These are phyloP conservation scores for Liolophura sinensis DNA, from an alignment of 1,140 invertebrate genomes.

Conservation along the genomic window DNA sequence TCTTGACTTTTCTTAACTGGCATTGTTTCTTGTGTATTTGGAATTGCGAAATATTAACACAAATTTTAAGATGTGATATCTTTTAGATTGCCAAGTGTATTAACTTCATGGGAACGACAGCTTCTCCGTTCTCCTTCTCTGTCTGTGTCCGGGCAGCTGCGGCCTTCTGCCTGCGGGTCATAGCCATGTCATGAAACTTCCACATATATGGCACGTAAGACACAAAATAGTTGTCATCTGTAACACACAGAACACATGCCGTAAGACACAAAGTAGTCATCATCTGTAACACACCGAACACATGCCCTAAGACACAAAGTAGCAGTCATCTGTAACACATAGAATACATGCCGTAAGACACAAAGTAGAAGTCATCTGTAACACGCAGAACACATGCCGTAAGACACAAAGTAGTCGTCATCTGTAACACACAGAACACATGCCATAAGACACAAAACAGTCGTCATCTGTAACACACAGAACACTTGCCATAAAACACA, in stretches of 20 bases:
- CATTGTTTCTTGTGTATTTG: too few species aligned
- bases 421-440: slow-evolving; percentile 13
- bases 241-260: too few species aligned
- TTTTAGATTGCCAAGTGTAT: too few species aligned
- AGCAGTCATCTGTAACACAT: slow-evolving; percentile 16
- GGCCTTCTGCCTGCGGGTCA: slow-evolving; percentile 13
- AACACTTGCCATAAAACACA: slow-evolving; percentile 21
- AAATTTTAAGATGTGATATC: too few species aligned
- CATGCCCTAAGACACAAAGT: slow-evolving; percentile 22
- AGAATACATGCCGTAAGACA: too few species aligned
- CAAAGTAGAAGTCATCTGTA: slow-evolving; percentile 22
- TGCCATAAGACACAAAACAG: slow-evolving; percentile 21
- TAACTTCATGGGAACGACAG: too few species aligned
- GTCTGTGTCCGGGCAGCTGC: background rate
- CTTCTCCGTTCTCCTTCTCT: background rate
- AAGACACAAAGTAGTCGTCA: slow-evolving; percentile 22
- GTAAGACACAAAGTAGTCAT: slow-evolving; percentile 23
- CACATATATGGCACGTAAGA: slow-evolving; percentile 23
- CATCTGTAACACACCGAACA: slow-evolving; percentile 13
- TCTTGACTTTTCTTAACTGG: too few species aligned
- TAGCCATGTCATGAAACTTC: slow-evolving; percentile 19
- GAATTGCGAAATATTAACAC: too few species aligned
- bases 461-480: slow-evolving; percentile 18
- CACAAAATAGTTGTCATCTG: slow-evolving; percentile 24
- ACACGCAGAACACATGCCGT: too few species aligned